Percentiles rank a stretch among this genome's conserved stretches.
Conservation (phyloP, 2,888 invertebrate species). For the Archaeoteleia sp. region DNA sequence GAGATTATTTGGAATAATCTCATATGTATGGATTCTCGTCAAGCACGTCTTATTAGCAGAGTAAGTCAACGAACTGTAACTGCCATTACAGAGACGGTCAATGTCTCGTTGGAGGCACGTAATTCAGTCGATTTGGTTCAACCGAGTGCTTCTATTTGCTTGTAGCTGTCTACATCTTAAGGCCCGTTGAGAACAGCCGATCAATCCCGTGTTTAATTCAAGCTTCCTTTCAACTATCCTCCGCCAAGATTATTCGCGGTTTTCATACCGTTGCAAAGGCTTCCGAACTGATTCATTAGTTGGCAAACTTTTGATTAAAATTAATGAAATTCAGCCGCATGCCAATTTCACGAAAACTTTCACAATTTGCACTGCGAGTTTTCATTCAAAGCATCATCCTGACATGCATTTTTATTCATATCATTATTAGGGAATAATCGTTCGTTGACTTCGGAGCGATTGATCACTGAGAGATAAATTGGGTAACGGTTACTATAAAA, state of each 20-base stretch:
- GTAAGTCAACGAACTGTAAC: constrained; percentile 1
- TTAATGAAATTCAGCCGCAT: constrained; percentile 29
- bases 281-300: constrained; percentile 24
- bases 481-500: no score
- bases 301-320: constrained; percentile 45
- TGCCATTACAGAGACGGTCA: constrained; percentile 16
- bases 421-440: no score
- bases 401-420: no score
- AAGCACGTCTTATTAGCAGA: no score
- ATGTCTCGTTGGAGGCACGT: constrained; percentile 32
- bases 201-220: constrained; percentile 36
- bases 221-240: constrained; percentile 29
- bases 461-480: no score
- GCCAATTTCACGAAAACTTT: constrained; percentile 19
- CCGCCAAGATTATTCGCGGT: constrained; percentile 37
- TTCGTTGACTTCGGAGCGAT: no score
- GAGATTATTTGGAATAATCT: no score
- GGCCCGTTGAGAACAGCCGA: constrained; percentile 31
- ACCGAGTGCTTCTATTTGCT: constrained; percentile 34
- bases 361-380: constrained; percentile 11
- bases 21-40: no score
- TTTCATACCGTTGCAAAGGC: constrained; percentile 27
- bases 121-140: constrained; percentile 22
- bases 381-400: constrained; percentile 10
- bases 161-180: constrained; percentile 15